Percentiles rank a stretch among this genome's conserved stretches.
These are phyloP conservation scores for Osedax frankpressi DNA, from an alignment of 2,888 invertebrate species.

Conservation along the genomic window DNA sequence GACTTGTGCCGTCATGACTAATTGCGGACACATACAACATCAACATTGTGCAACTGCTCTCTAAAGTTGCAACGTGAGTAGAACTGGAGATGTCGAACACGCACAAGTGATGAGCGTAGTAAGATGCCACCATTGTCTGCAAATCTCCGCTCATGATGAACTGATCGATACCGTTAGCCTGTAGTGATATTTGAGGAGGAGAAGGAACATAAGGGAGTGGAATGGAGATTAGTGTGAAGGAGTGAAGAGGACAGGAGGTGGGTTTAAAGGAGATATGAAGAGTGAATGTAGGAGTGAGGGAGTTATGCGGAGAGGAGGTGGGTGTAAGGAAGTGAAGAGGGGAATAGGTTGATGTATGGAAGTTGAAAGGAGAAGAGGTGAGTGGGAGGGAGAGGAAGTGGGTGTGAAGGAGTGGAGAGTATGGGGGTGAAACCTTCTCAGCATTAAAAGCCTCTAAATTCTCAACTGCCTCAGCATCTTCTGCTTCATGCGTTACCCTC, in stretches of 20 bases:
- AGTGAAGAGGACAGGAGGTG: too few species aligned
- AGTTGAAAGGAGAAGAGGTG: background rate
- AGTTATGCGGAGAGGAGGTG: too few species aligned
- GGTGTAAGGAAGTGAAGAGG: too few species aligned
- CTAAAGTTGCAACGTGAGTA: constrained; percentile 35
- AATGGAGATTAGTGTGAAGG: too few species aligned
- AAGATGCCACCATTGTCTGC: constrained; percentile 38
- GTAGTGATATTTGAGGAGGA: too few species aligned
- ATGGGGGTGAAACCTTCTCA: constrained; percentile 31
- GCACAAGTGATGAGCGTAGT: constrained; percentile 42
- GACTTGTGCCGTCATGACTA: constrained; percentile 34
- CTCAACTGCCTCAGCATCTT: constrained; percentile 31
- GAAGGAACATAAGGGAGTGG: too few species aligned
- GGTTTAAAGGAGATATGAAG: too few species aligned
- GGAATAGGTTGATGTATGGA: too few species aligned
- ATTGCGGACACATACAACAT: constrained; percentile 38
- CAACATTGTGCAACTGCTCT: constrained; percentile 38
- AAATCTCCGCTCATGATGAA: constrained; percentile 38
- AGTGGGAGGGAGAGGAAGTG: too few species aligned
- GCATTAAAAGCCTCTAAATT: constrained; percentile 32
- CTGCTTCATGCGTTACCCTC: constrained; percentile 30
- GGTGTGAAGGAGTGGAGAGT: background rate
- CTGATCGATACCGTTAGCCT: constrained; percentile 37
- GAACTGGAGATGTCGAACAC: constrained; percentile 38
- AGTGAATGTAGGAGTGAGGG: too few species aligned